Evolutionary conservation across 2,888 invertebrate species (phyloP).

Genomic region (Cinara cedri): DNA sequence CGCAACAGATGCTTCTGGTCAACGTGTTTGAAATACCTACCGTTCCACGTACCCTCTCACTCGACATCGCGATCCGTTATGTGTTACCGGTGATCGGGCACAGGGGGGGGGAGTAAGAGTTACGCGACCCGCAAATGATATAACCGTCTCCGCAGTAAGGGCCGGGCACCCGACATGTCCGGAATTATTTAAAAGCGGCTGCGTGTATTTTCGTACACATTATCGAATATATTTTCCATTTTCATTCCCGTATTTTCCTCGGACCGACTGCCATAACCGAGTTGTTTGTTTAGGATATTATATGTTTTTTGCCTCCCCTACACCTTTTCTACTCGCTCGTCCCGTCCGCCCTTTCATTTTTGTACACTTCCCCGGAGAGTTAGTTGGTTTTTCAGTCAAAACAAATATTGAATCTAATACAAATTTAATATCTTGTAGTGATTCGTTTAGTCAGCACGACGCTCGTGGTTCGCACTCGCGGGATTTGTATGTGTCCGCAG

Average conservation of each 20-base stretch:
- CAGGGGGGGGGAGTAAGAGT: neutral
- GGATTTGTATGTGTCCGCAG: neutral
- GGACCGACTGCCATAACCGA: constrained; percentile 20
- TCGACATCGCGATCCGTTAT: no score
- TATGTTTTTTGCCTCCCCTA: neutral
- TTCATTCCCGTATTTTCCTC: constrained; percentile 4
- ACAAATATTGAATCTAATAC: constrained; percentile 41
- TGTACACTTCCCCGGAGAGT: neutral
- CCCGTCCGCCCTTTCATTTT: neutral
- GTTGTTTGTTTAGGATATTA: constrained; percentile 50
- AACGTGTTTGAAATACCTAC: constrained; percentile 47
- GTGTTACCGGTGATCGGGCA: no score
- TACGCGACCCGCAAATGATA: constrained; percentile 1
- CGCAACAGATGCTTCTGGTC: constrained; percentile 53
- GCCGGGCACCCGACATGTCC: constrained; percentile 25
- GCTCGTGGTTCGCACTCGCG: neutral
- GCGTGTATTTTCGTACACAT: constrained; percentile 35
- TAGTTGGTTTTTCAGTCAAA: constrained; percentile 42
- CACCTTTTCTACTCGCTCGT: neutral
- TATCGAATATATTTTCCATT: constrained; percentile 53
- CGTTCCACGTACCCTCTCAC: neutral
- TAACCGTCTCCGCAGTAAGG: neutral
- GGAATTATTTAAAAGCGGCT: constrained; percentile 50
- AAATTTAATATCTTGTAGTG: constrained; percentile 29
- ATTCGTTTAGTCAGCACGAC: constrained; percentile 15